phyloP scores from a whole-genome alignment of 2,797 vertebrate species.

The Vultur gryphus region DNA sequence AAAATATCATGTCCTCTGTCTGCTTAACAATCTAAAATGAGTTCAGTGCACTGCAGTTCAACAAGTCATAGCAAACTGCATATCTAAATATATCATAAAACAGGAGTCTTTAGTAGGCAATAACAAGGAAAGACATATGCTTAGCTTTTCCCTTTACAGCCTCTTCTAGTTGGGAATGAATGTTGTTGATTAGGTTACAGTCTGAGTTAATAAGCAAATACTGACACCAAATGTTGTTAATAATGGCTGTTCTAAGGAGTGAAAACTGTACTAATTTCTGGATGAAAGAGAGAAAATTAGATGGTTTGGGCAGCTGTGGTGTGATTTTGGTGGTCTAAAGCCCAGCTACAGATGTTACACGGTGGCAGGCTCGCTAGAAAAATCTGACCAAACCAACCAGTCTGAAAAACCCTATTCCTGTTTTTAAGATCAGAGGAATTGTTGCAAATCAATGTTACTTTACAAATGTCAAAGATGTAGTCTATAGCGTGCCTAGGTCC shows the following conservation, averaged over 20 bases:
- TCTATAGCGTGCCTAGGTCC: not conserved
- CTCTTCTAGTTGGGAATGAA: not conserved
- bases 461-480: not conserved
- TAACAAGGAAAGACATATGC: not conserved
- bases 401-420: not conserved
- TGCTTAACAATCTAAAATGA: not conserved
- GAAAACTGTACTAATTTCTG: not conserved
- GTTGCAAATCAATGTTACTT: not conserved
- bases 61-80: not conserved
- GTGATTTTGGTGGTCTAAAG: not conserved
- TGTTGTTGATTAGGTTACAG: not conserved
- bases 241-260: not conserved
- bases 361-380: not conserved
- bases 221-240: not conserved
- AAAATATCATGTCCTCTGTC: not conserved
- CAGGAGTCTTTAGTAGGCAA: not conserved
- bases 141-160: conserved; percentile 21
- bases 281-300: not conserved
- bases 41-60: not conserved
- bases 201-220: conserved; percentile 8
- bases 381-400: not conserved
- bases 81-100: not conserved
- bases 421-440: not conserved
- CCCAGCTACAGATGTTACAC: not conserved
- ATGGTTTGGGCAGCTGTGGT: not conserved